phyloP scores from a whole-genome alignment of 1,140 invertebrate genomes.

The Lanistes nyassanus region DNA sequence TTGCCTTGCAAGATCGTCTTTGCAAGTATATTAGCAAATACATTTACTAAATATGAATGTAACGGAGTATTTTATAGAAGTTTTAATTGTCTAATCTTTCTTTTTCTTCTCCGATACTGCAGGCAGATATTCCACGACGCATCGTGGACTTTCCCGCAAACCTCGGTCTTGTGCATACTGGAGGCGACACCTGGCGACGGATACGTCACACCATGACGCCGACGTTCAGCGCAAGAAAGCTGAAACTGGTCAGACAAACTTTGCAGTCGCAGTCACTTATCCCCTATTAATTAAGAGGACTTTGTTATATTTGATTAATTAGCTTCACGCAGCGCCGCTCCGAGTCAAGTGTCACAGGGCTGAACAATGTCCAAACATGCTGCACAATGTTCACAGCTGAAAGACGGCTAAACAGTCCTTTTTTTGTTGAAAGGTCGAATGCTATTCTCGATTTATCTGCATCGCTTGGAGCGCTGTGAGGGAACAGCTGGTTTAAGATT shows the following conservation, averaged over 20 bases:
- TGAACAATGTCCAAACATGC: background rate
- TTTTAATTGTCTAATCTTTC: too few species aligned
- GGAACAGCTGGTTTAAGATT: too few species aligned
- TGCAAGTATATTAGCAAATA: too few species aligned
- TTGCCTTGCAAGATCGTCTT: too few species aligned
- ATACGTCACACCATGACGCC: constrained; percentile 70
- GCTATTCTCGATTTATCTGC: too few species aligned
- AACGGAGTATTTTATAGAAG: too few species aligned
- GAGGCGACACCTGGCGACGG: constrained; percentile 69
- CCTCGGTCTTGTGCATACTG: constrained; percentile 50
- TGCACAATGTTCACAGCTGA: background rate
- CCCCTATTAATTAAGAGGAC: background rate
- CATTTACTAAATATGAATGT: too few species aligned
- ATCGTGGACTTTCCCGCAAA: constrained; percentile 12
- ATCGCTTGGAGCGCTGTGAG: too few species aligned
- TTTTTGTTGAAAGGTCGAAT: too few species aligned
- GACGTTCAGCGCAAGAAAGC: constrained; percentile 71
- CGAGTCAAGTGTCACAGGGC: background rate
- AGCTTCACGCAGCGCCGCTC: background rate
- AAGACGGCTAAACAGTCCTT: background rate
- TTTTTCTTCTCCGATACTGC: too few species aligned
- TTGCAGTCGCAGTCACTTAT: too few species aligned
- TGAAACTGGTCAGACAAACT: constrained; percentile 70
- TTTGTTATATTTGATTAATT: background rate
- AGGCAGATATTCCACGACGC: too few species aligned